A percentile compares a stretch with the other conserved stretches of the same genome.
These are phyloP conservation scores for Sipha flava DNA, from an alignment of 1,140 invertebrate genomes.

Conservation along the genomic window DNA sequence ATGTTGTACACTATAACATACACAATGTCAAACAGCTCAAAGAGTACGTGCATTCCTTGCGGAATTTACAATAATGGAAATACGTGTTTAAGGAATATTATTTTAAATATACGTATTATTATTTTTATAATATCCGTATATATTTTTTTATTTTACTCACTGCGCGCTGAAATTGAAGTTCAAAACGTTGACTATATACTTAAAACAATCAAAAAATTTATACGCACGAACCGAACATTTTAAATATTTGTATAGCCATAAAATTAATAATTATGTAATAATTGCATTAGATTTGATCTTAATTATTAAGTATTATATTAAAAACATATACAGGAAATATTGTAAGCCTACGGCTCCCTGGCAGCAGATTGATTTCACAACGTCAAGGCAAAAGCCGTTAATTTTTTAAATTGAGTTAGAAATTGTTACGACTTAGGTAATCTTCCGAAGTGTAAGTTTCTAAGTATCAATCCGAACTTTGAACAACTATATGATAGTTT, in stretches of 20 bases:
- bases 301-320: too few relatives aligned
- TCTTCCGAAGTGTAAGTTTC: not conserved
- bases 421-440: conserved; percentile 8
- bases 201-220: too few relatives aligned
- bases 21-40: not conserved
- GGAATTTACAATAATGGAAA: not conserved
- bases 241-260: too few relatives aligned
- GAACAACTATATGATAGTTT: not conserved
- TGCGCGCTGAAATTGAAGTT: too few relatives aligned
- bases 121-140: too few relatives aligned
- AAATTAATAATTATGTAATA: too few relatives aligned
- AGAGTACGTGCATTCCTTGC: not conserved
- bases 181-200: too few relatives aligned
- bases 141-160: too few relatives aligned
- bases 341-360: too few relatives aligned
- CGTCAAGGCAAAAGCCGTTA: not conserved
- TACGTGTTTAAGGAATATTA: not conserved
- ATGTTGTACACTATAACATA: not conserved
- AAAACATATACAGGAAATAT: too few relatives aligned
- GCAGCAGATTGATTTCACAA: conserved; percentile 8
- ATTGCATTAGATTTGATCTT: too few relatives aligned
- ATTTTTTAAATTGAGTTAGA: not conserved
- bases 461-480: conserved; percentile 19
- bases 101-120: not conserved
- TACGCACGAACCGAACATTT: too few relatives aligned